Evolutionary conservation across 2,113 vertebrate species (phyloP).

Genomic region (Struthio camelus): DNA sequence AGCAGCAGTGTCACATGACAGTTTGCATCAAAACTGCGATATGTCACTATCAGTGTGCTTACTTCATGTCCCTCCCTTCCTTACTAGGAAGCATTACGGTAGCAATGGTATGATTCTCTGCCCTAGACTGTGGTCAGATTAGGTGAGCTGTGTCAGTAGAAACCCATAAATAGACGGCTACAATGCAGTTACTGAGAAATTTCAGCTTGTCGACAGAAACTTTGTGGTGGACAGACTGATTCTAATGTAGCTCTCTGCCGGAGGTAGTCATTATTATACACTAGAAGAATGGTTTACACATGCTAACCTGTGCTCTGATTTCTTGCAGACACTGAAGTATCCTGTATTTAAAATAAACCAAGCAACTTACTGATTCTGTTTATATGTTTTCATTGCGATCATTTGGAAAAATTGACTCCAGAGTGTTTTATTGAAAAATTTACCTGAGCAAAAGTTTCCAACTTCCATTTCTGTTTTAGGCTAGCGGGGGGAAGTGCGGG

Average conservation of each 20-base stretch:
- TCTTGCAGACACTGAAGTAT: neutral
- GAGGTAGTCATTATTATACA: neutral
- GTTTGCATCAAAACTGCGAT: neutral
- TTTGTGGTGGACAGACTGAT: neutral
- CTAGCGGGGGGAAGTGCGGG: fast-evolving
- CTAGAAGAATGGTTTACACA: neutral
- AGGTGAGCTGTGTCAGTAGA: too few species aligned
- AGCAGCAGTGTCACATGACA: neutral
- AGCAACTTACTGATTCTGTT: neutral
- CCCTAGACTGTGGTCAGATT: neutral
- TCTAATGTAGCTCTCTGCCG: neutral
- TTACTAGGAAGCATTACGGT: too few species aligned
- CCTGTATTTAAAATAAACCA: neutral
- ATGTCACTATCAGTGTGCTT: neutral
- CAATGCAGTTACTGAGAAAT: neutral
- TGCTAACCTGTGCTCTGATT: neutral
- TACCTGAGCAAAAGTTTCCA: neutral
- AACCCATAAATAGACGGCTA: neutral
- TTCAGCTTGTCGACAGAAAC: neutral
- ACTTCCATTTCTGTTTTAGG: neutral
- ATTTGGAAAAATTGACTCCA: neutral
- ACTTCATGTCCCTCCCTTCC: too few species aligned
- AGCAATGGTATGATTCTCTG: neutral
- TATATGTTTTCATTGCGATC: neutral
- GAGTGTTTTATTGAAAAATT: neutral